Evolutionary conservation across 2,797 vertebrate species (phyloP), one percentile per base, ranked within the genome.

Genomic region (Borostomias antarcticus): DNA sequence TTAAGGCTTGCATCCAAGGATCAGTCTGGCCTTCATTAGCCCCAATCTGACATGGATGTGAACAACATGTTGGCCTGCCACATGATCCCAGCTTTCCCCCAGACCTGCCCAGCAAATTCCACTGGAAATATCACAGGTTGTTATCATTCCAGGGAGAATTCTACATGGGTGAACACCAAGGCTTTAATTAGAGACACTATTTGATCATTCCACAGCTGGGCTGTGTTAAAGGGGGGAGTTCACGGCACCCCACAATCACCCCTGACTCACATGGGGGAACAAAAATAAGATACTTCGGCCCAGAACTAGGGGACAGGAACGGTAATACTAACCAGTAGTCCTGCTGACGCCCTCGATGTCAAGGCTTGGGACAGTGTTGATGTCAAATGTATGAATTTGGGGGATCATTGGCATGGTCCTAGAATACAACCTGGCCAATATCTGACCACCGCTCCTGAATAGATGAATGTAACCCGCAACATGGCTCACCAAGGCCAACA

Each of bases 11-110:
- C 80, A 84, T 85, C 82, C 82, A 84, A 81, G 79, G 82, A 87
- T 86, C 81, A 85, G 81, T 69, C 82, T 85, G 84, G 84, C 83
- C 84, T 89, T 89, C 81, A 90, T 91, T 90, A 88, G 84, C 82
- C 78, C 79, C 86, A 78, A 84, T 86, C 85, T 85, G 85, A 90
- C 87, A 87, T 62, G 78, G 80, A 87, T 87, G 85, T 77, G 85
- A 87, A 87, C 85, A 86, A 85, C 81, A 87, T 84, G 87, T 78
- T 87, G 78, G 77, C 75, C 83, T 85, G 78, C 85, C 76, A 85
- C 82, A 83, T 76, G 77, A 86, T 74, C 73, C 15, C 74, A 58
- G 62, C 75, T 48, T 48, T 23, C 40, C 52, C 11, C 35, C 71
- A 84, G 81, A 86, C 80, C 79, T 81, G 75, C 54, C 26, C 81